Evolutionary conservation across 2,113 vertebrate genomes (phyloP), one percentile per base, ranked within the genome.

Genomic region (Hydrolagus affinis): DNA sequence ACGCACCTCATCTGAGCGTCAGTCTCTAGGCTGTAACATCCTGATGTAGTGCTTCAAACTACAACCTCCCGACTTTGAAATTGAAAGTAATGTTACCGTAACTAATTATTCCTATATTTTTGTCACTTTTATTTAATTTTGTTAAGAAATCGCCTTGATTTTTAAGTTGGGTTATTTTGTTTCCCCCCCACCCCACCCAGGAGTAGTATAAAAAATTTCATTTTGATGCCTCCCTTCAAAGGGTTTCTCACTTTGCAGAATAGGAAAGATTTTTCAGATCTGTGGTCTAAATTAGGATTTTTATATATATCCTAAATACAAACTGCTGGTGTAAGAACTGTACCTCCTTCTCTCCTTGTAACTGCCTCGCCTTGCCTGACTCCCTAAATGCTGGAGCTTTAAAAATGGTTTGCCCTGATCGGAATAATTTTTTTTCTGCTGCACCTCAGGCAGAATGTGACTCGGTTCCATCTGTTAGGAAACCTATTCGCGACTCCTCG

Each of bases 371-470:
- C 4, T 66, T 83, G 15, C 7, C 62, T 83, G 78, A 17, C 62
- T 83, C 30, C 56, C 73, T 66, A 10, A 66, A 8, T 83, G 25
- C 15, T 8, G 21, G 19, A 25, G 78, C 62, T 83, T 83, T 66
- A 66, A 83, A 60, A 77, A 83, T 66, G 17, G 60, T 83, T 64
- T 62, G 19, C n/a, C 19, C 15, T 66, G 78, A 68, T 83, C 60
- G 17, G 19, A 83, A 66, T 64, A 3, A 66, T 28, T 9, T 83
- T 66, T 66, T 83, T 64, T n/a, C n/a, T 25, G 19, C 62, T 15
- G 30, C 17, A 30, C 78, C 60, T 83, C 62, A 68, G 62, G 78
- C 78, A 66, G 62, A 83, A 83, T 64, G 62, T 68, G 78, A 83
- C 28, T 83, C 14, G 21, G 62, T 83, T 66, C 25, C 78, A 66